Evolutionary conservation across 2,888 invertebrate genomes (phyloP).

Genomic region (Drosophila peninsularis): DNA sequence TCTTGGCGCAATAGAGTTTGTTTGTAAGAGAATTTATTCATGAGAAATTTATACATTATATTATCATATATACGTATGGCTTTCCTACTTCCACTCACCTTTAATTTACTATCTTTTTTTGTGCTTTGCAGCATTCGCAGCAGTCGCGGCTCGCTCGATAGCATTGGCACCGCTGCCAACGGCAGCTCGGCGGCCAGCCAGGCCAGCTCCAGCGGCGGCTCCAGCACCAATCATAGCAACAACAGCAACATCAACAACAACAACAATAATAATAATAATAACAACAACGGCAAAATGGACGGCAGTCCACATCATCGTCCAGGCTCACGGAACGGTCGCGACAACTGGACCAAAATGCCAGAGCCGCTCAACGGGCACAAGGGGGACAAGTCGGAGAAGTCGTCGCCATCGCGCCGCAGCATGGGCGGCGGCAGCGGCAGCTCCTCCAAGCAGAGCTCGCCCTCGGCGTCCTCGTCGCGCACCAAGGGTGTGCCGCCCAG

Average conservation of each 20-base stretch:
- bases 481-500: slow-evolving; percentile 92
- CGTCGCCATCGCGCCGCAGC: slow-evolving; percentile 83
- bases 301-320: slow-evolving; percentile 75
- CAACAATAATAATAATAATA: slow-evolving; percentile 43
- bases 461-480: slow-evolving; percentile 83
- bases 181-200: slow-evolving; percentile 82
- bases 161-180: slow-evolving; percentile 83
- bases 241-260: slow-evolving; percentile 45
- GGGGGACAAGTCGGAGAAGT: slow-evolving; percentile 84
- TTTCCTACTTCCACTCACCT: neutral
- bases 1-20: no score
- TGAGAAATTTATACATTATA: neutral
- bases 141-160: slow-evolving; percentile 84
- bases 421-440: slow-evolving; percentile 82
- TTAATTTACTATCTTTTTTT: neutral
- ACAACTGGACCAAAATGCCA: slow-evolving; percentile 84
- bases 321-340: slow-evolving; percentile 81
- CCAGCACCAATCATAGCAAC: slow-evolving; percentile 47
- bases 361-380: slow-evolving; percentile 83
- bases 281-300: slow-evolving; percentile 65
- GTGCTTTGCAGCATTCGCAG: slow-evolving; percentile 82
- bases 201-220: slow-evolving; percentile 77
- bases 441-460: slow-evolving; percentile 81
- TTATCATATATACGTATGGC: neutral
- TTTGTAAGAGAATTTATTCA: neutral